Base-by-base conservation (phyloP, 2,113 vertebrate species). In the Mohoua ochrocephala region DNA sequence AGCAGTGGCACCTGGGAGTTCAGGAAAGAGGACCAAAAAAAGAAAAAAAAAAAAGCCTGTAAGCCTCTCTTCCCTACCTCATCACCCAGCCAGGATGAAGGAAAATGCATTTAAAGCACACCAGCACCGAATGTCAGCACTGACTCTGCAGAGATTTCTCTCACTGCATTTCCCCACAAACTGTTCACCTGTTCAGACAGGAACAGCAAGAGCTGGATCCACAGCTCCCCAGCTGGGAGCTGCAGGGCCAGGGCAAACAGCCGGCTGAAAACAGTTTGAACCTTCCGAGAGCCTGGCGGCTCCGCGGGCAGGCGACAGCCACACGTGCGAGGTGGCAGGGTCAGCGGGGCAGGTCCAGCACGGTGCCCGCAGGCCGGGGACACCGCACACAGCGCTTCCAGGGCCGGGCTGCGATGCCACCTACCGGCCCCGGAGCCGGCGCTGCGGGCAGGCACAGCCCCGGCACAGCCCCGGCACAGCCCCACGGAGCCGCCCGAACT, bases 371-470 rank as follows among this genome's bases (percentile, higher is more conserved):
- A 3, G 15, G 1, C 7, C 1, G 12, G 47, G 50, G 45, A 35
- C 50, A 3, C 19, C 0, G 59, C 74, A 7, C 15, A 6, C 11
- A 2, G 3, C 4, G 23, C 5, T 1, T 21, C 47, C 84, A 54
- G 37, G 23, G 54, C 4, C 23, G 69, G 84, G 28, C 86, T 93
- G 50, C 75, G 86, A n/a, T 92, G 96, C 94, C 96, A 95, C 84
- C 94, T 96, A 60, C 89, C 18, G 94, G 89, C 81, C 60, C 54
- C 49, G 9, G 18, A 44, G 41, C 44, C 35, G 15, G 22, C 27
- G 35, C 54, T 10, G 22, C 4, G 47, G 54, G 41, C 16, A 22
- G 37, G 4, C 31, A 31, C 57, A 3, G 50, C 15, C 31, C 20
- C 6, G 57, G 56, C 27, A 26, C 35, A 7, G 47, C 12, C 21